These are phyloP conservation scores for Limosa lapponica DNA, from an alignment of 2,797 vertebrate species.

Conservation along the genomic window DNA sequence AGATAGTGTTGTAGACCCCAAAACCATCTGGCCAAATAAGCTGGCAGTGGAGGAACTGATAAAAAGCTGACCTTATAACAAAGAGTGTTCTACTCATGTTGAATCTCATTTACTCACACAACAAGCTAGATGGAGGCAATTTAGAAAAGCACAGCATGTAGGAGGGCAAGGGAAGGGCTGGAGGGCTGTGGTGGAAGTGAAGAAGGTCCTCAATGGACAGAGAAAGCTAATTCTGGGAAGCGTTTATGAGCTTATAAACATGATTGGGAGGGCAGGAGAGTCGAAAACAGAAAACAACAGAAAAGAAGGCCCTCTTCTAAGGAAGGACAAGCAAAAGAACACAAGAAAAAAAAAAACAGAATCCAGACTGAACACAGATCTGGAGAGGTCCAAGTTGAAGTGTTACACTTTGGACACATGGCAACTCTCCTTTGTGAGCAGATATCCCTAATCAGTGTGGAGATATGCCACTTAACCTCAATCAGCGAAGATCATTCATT, in stretches of 20 bases:
- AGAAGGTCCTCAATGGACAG: background rate
- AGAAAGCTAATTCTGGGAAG: background rate
- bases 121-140: background rate
- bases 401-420: background rate
- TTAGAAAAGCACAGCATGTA: background rate
- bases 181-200: background rate
- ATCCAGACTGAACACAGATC: background rate
- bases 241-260: background rate
- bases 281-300: background rate
- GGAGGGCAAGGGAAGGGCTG: background rate
- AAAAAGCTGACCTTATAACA: background rate
- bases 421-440: background rate
- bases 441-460: background rate
- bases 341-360: background rate
- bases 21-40: background rate
- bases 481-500: background rate
- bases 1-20: background rate
- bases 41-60: background rate
- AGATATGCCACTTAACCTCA: background rate
- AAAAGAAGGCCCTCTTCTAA: background rate
- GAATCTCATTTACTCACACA: background rate
- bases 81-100: background rate
- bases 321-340: background rate
- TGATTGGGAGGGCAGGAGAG: background rate
- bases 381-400: rapidly evolving